Conservation (phyloP, 2,113 vertebrate genomes). For the Gulo gulo region DNA sequence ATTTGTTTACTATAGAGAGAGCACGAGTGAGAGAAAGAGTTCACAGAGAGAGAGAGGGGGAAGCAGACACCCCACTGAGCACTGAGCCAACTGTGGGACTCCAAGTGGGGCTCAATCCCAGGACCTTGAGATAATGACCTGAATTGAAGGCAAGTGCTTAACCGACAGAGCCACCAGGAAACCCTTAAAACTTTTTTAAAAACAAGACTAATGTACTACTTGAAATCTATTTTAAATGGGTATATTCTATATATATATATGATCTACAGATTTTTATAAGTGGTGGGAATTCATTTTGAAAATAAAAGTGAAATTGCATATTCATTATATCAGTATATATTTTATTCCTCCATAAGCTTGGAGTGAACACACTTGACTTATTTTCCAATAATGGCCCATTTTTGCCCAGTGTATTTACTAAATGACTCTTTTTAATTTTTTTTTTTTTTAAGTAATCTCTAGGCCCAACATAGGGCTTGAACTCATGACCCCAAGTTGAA, state of each 20-base stretch:
- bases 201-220: neutral
- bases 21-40: rapidly evolving
- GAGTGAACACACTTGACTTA: neutral
- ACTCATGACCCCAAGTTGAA: neutral
- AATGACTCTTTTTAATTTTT: neutral
- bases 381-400: neutral
- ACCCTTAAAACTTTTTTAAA: neutral
- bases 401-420: neutral
- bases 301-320: neutral
- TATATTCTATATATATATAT: neutral
- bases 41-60: neutral
- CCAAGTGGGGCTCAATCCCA: neutral
- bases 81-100: neutral
- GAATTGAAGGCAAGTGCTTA: neutral
- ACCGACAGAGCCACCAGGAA: neutral
- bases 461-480: neutral
- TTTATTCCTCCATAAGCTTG: neutral
- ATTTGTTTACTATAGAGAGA: neutral
- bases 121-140: neutral
- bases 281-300: neutral
- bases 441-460: neutral
- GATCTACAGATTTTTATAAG: neutral
- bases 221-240: neutral
- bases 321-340: neutral
- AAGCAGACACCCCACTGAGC: neutral